Evolutionary conservation across 1,140 invertebrate species (phyloP).

Genomic region (Anadara kagoshimensis): DNA sequence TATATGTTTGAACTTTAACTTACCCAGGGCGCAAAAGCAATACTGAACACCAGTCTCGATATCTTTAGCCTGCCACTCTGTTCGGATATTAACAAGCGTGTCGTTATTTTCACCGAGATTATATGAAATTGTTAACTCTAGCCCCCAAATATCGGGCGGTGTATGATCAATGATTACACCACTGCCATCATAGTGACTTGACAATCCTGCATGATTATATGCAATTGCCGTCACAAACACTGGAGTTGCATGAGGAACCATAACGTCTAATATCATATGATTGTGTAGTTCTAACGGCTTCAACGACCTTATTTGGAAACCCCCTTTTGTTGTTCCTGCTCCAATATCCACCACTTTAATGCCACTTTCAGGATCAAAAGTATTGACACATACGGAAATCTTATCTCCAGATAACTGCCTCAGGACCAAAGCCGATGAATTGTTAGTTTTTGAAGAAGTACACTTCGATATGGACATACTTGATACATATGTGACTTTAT

Average conservation of each 20-base stretch:
- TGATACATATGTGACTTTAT: no score
- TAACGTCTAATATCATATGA: background rate
- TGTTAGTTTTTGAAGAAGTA: no score
- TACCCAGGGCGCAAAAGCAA: background rate
- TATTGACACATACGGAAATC: background rate
- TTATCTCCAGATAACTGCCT: background rate
- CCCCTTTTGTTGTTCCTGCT: conserved; percentile 8
- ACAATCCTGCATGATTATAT: conserved; percentile 19
- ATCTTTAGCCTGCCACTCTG: background rate
- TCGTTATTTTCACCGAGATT: background rate
- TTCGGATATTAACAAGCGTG: background rate
- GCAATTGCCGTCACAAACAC: conserved; percentile 10
- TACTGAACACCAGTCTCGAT: background rate
- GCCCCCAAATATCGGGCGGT: background rate
- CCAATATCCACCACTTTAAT: conserved; percentile 1
- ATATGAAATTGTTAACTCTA: background rate
- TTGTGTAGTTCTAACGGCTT: background rate
- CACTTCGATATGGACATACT: no score
- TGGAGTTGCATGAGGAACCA: conserved; percentile 15
- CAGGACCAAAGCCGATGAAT: no score
- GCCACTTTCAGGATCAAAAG: conserved; percentile 10
- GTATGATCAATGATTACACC: conserved; percentile 15
- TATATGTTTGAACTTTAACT: no score
- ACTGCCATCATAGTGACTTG: background rate
- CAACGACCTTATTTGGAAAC: conserved; percentile 8